Conservation (phyloP, 2,113 vertebrate species). For the Struthidea cinerea region DNA sequence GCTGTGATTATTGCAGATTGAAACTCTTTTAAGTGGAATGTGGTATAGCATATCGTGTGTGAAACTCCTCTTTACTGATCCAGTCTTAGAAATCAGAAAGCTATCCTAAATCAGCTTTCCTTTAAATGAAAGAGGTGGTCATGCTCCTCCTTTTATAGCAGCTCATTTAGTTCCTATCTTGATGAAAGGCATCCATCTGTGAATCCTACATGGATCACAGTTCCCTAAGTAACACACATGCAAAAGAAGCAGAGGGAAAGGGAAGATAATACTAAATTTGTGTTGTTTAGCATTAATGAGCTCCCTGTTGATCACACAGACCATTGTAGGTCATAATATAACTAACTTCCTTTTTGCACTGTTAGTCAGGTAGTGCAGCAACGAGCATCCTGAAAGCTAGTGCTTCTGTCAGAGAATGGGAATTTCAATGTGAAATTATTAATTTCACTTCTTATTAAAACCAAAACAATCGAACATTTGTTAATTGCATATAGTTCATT, state of each 20-base stretch:
- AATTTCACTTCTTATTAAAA: neutral
- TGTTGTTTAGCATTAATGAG: neutral
- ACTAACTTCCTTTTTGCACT: neutral
- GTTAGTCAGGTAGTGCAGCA: neutral
- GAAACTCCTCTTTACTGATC: neutral
- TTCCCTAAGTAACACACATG: neutral
- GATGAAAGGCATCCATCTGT: neutral
- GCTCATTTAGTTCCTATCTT: neutral
- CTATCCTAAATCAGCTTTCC: neutral
- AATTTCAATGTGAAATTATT: neutral
- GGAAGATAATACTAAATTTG: neutral
- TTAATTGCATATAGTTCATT: neutral
- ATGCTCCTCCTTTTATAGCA: neutral
- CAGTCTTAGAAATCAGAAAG: neutral
- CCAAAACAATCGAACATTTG: neutral
- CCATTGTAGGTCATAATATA: neutral
- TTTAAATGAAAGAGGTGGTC: neutral
- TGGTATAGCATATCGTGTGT: neutral
- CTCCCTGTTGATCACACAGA: neutral
- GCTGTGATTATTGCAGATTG: neutral
- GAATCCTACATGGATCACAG: neutral
- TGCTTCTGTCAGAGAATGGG: neutral
- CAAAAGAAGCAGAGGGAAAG: neutral
- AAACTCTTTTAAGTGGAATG: neutral
- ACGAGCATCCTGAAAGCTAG: neutral